phyloP scores from a whole-genome alignment of 2,113 vertebrate genomes.

The Ochotona princeps region DNA sequence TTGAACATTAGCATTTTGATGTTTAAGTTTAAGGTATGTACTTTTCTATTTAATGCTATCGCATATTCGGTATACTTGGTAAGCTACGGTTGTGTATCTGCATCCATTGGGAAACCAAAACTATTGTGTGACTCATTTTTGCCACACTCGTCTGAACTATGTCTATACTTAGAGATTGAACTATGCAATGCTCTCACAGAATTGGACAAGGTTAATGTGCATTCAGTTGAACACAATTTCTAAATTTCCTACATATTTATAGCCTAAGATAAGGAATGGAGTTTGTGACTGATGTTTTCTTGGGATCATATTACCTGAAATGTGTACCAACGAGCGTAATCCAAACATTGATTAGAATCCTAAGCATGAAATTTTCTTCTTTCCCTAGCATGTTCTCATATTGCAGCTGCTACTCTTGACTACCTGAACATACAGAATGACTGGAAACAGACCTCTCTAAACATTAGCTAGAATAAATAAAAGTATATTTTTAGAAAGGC shows the following conservation, averaged over 20 bases:
- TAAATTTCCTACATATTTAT: background rate
- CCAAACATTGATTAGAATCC: background rate
- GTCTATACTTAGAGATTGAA: background rate
- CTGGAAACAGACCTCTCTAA: background rate
- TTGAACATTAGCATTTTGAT: too few relatives aligned
- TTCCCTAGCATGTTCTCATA: background rate
- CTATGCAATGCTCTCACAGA: background rate
- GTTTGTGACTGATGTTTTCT: background rate
- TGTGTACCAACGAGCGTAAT: background rate
- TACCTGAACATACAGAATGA: background rate
- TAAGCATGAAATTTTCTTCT: background rate
- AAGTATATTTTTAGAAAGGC: background rate
- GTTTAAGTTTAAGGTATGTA: too few relatives aligned
- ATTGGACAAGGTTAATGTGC: conserved; percentile 1
- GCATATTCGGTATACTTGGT: too few relatives aligned
- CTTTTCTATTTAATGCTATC: too few relatives aligned
- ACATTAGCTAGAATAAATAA: background rate
- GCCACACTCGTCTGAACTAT: too few relatives aligned
- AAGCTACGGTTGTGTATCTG: too few relatives aligned
- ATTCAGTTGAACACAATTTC: background rate
- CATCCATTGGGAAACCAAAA: too few relatives aligned
- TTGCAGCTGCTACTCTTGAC: background rate
- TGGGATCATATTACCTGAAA: background rate
- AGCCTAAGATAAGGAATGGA: background rate
- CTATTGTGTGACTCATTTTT: too few relatives aligned